Evolutionary conservation across 37 sponge, comb jelly and placozoan genomes (phyloP).

Genomic region (Diacarnus erythraeanus): DNA sequence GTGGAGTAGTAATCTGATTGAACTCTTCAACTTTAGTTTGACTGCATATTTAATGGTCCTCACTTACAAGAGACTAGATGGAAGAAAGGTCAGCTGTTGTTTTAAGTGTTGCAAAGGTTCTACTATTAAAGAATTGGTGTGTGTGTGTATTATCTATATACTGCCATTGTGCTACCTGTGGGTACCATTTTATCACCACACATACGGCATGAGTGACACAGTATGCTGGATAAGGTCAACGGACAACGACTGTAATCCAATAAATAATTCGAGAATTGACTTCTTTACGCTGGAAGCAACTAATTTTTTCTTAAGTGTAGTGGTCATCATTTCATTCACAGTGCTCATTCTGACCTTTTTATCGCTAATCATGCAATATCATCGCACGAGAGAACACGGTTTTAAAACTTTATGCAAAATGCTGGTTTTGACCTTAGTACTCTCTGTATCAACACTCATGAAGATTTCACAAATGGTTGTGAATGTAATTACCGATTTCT

Average conservation of each 20-base stretch:
- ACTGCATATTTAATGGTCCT: neutral
- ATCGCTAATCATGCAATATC: neutral
- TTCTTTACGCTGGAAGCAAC: neutral
- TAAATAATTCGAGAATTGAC: neutral
- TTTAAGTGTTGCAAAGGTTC: neutral
- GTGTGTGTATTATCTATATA: neutral
- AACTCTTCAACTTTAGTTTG: neutral
- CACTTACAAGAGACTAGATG: neutral
- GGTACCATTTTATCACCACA: neutral
- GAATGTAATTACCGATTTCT: neutral
- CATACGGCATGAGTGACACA: neutral
- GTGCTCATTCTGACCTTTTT: neutral
- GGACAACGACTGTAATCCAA: neutral
- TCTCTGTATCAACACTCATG: neutral
- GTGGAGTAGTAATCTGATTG: neutral
- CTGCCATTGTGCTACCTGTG: constrained; percentile 6
- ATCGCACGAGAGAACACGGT: neutral
- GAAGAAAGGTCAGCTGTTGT: neutral
- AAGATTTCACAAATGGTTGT: neutral
- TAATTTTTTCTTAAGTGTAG: neutral
- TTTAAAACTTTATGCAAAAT: neutral
- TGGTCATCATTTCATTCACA: neutral
- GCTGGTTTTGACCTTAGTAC: neutral
- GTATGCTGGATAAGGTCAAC: neutral
- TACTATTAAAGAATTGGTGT: neutral